These are phyloP conservation scores for Microplitis demolitor DNA, from an alignment of 1,140 invertebrate genomes.

Conservation along the genomic window DNA sequence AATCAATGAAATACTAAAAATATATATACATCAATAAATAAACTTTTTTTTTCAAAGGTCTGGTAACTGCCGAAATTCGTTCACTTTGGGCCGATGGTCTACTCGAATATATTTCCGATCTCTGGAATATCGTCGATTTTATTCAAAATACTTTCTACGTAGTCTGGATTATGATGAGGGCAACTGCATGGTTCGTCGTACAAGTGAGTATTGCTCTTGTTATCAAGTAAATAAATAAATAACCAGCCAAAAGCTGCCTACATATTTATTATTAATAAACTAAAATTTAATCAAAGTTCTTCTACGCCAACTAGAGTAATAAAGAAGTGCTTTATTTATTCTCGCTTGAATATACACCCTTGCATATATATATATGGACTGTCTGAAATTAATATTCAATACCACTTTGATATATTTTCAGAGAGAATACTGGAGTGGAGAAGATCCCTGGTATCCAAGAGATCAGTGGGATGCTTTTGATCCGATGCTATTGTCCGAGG, in stretches of 20 bases:
- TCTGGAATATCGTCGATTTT: slow-evolving; percentile 98
- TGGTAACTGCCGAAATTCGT: slow-evolving; percentile 88
- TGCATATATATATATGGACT: no score
- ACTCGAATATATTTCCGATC: slow-evolving; percentile 87
- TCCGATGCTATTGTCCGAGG: slow-evolving; percentile 92
- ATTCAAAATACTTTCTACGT: slow-evolving; percentile 94
- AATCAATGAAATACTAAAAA: no score
- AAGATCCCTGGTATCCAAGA: slow-evolving; percentile 80
- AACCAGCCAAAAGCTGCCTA: no score
- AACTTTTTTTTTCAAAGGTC: slow-evolving; percentile 64
- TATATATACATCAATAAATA: no score
- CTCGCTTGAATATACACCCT: no score
- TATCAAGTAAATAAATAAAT: no score
- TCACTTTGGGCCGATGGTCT: slow-evolving; percentile 86
- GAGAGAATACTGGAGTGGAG: slow-evolving; percentile 73
- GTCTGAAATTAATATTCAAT: background rate
- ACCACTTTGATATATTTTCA: slow-evolving; percentile 45
- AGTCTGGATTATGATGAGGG: slow-evolving; percentile 83
- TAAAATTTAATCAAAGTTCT: no score
- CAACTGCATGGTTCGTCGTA: slow-evolving; percentile 76
- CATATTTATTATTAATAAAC: no score
- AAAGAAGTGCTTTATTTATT: no score
- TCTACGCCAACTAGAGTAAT: no score
- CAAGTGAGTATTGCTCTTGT: slow-evolving; percentile 63
- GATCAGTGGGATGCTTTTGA: slow-evolving; percentile 93